These are phyloP conservation scores for Pandemis corylana DNA, from an alignment of 2,888 invertebrate species.

Conservation along the genomic window DNA sequence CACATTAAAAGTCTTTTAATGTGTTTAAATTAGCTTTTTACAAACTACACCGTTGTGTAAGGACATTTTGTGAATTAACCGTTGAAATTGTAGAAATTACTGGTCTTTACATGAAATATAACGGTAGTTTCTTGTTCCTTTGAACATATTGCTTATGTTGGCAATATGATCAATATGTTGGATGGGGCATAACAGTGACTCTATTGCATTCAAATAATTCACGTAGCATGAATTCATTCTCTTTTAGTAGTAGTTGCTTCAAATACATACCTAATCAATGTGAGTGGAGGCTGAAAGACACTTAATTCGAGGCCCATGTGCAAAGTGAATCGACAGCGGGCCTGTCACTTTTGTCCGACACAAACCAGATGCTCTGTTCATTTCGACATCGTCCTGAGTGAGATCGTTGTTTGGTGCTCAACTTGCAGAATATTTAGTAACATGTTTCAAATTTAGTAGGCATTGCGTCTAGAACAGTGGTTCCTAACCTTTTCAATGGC, in stretches of 20 bases:
- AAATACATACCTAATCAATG: constrained; percentile 55
- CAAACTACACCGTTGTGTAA: constrained; percentile 29
- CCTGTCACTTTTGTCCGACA: constrained; percentile 61
- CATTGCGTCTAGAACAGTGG: too few relatives aligned
- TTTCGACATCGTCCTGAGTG: constrained; percentile 26
- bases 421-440: constrained; percentile 1
- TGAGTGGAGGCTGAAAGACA: constrained; percentile 69
- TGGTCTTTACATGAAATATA: neutral
- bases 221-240: neutral
- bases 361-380: constrained; percentile 63
- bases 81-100: neutral
- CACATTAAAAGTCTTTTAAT: constrained; percentile 36
- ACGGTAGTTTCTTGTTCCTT: neutral
- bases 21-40: constrained; percentile 33
- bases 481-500: too few relatives aligned
- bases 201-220: neutral
- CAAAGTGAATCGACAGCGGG: constrained; percentile 60
- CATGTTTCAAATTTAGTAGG: neutral
- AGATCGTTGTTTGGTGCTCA: constrained; percentile 21
- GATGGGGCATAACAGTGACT: neutral
- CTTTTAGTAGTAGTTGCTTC: neutral
- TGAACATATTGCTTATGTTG: neutral
- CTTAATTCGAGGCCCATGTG: constrained; percentile 69
- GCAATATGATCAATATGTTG: too few relatives aligned
- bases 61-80: constrained; percentile 15